Evolutionary conservation across 2,113 vertebrate species (phyloP).

Genomic region (Genyomyrus donnyi): DNA sequence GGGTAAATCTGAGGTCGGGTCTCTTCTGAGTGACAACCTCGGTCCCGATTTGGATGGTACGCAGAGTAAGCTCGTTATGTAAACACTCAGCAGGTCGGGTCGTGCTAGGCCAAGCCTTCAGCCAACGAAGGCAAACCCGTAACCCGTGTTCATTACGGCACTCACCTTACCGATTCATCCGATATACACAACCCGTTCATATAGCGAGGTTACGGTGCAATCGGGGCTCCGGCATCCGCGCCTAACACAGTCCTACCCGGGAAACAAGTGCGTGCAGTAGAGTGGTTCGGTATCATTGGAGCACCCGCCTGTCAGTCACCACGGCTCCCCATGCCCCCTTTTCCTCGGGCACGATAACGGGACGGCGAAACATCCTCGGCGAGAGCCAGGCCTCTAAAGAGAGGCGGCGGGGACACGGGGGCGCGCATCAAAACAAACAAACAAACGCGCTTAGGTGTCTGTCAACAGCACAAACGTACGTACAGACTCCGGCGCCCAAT

Average conservation of each 20-base stretch:
- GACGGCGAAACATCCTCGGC: neutral
- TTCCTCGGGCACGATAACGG: neutral
- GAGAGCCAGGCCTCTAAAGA: conserved; percentile 11
- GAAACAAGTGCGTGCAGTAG: neutral
- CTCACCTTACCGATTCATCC: neutral
- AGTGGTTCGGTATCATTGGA: neutral
- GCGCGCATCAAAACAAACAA: neutral
- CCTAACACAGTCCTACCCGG: neutral
- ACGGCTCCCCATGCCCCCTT: neutral
- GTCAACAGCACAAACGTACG: neutral
- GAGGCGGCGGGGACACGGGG: neutral
- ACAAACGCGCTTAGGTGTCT: neutral
- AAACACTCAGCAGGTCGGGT: neutral
- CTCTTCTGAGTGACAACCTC: neutral
- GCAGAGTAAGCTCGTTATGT: neutral
- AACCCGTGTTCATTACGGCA: neutral
- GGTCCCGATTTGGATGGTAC: neutral
- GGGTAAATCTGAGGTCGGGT: neutral
- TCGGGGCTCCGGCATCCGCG: neutral
- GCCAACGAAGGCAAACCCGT: neutral
- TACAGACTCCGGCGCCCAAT: neutral
- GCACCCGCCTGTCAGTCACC: conserved; percentile 11
- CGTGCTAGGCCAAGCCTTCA: neutral
- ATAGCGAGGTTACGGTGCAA: neutral
- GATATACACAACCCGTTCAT: neutral